phyloP scores from a whole-genome alignment of 2,113 vertebrate species.

The Oryzias woworae region DNA sequence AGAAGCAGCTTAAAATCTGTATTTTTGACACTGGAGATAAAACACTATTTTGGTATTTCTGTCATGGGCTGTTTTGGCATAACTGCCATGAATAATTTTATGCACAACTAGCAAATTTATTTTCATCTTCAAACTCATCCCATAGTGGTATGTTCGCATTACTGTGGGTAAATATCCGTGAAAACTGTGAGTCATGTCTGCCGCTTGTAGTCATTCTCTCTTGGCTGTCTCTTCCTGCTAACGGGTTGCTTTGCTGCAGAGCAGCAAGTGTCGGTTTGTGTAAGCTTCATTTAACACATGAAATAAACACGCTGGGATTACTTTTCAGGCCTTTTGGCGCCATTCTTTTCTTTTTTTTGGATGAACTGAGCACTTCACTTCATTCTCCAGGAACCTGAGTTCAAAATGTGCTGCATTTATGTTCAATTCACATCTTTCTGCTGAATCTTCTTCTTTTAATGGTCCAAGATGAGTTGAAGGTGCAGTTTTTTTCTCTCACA shows the following conservation, averaged over 20 bases:
- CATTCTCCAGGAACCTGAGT: background rate
- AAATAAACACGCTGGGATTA: background rate
- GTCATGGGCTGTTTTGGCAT: background rate
- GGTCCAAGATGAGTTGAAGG: too few species aligned
- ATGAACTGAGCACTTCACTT: background rate
- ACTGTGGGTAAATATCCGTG: slow-evolving; percentile 6
- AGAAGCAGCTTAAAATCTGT: background rate
- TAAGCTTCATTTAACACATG: slow-evolving; percentile 13
- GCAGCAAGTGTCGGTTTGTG: slow-evolving; percentile 2
- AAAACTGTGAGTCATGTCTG: slow-evolving; percentile 9
- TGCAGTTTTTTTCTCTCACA: background rate
- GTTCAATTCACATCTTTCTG: too few species aligned
- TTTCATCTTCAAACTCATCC: background rate
- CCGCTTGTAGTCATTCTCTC: slow-evolving; percentile 2
- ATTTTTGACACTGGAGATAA: background rate
- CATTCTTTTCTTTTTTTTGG: background rate
- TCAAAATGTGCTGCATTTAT: background rate
- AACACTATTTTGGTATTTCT: background rate
- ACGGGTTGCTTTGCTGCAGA: background rate
- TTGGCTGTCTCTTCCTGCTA: background rate
- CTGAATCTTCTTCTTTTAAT: too few species aligned
- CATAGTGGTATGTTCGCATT: background rate
- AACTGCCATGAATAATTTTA: background rate
- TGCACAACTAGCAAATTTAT: background rate
- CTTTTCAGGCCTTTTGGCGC: background rate